Evolutionary conservation across 2,888 invertebrate genomes (phyloP).

Genomic region (Phengaris alcon): DNA sequence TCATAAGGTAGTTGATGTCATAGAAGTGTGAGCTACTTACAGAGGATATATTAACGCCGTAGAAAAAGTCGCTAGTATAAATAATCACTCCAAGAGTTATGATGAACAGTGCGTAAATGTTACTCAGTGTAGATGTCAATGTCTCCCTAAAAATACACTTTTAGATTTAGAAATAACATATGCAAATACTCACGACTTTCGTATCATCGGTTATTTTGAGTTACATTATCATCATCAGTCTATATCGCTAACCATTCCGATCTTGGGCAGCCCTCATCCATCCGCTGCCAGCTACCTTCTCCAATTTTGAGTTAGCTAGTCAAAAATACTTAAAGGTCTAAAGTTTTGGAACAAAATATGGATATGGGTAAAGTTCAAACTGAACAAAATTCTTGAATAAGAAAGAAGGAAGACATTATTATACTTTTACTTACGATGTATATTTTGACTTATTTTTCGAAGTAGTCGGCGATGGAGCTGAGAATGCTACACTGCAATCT

Average conservation of each 20-base stretch:
- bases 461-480: conserved; percentile 11
- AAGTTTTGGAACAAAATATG: too few relatives aligned
- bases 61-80: conserved; percentile 20
- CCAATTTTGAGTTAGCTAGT: too few relatives aligned
- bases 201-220: too few relatives aligned
- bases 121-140: conserved; percentile 22
- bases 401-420: background rate
- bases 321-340: too few relatives aligned
- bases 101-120: conserved; percentile 24
- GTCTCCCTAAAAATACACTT: conserved; percentile 23
- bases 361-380: too few relatives aligned
- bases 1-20: too few relatives aligned
- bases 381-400: too few relatives aligned
- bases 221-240: too few relatives aligned
- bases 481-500: background rate
- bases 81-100: conserved; percentile 23
- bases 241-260: too few relatives aligned
- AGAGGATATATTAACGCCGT: background rate
- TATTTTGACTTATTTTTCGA: conserved; percentile 8
- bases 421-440: conserved; percentile 24
- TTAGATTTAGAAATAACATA: background rate
- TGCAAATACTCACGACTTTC: too few relatives aligned
- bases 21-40: conserved; percentile 6
- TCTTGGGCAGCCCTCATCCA: too few relatives aligned
- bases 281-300: too few relatives aligned